Percentiles rank a stretch among this genome's conserved stretches.
phyloP scores from a whole-genome alignment of 2,797 vertebrate genomes.

The Coilia nasus region DNA sequence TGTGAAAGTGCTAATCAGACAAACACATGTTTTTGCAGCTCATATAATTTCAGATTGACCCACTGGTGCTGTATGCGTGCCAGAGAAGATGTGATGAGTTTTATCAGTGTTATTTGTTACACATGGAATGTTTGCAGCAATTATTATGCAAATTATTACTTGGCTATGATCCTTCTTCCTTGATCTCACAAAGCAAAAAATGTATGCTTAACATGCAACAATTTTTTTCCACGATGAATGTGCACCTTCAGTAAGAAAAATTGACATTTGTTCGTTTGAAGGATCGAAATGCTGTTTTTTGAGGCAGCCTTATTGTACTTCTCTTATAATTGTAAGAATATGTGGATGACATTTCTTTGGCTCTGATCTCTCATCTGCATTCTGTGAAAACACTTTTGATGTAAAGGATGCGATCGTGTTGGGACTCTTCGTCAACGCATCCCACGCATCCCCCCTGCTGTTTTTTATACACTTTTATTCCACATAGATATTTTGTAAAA shows the following conservation, averaged over 20 bases:
- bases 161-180: not conserved
- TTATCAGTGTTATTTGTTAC: constrained; percentile 20
- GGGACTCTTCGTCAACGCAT: not conserved
- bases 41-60: not conserved
- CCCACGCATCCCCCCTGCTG: not conserved
- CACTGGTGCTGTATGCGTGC: not conserved
- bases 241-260: not conserved
- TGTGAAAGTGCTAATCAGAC: not conserved
- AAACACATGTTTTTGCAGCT: not conserved
- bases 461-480: constrained; percentile 33
- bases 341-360: not conserved
- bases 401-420: not conserved
- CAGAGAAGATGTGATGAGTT: not conserved
- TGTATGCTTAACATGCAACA: constrained; percentile 3
- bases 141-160: not conserved
- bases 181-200: not conserved
- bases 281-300: not conserved
- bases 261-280: not conserved
- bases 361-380: not conserved
- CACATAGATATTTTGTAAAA: constrained; percentile 24
- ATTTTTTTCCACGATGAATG: not conserved
- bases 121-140: constrained; percentile 1
- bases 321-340: not conserved
- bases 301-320: not conserved
- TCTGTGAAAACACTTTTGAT: not conserved